Percentiles rank a stretch among this genome's conserved stretches.
Conservation (phyloP, 2,888 invertebrate species). For the Urechis unicinctus region DNA sequence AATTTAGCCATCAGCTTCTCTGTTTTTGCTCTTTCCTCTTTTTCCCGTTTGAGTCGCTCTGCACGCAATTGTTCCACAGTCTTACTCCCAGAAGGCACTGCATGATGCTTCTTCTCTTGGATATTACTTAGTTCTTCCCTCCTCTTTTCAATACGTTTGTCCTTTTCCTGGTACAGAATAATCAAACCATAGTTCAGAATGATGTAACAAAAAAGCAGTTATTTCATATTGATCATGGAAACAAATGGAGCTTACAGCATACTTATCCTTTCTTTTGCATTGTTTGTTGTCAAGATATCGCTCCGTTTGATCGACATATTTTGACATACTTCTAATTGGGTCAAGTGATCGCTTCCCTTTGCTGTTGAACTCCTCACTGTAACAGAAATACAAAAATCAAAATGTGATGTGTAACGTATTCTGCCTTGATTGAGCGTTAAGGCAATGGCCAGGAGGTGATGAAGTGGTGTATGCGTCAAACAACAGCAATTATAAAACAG, state of each 20-base stretch:
- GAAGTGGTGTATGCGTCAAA: too few species aligned
- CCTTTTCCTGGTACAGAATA: background rate
- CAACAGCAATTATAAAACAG: too few species aligned
- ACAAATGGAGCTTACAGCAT: background rate
- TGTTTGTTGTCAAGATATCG: constrained; percentile 16
- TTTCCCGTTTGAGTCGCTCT: constrained; percentile 75
- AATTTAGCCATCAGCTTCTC: constrained; percentile 67
- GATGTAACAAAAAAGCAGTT: background rate
- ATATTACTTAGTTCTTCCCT: background rate
- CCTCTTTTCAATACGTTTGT: background rate
- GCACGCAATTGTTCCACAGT: constrained; percentile 66
- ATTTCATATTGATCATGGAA: background rate
- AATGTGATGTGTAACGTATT: background rate
- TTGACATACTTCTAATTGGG: constrained; percentile 29
- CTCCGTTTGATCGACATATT: constrained; percentile 16
- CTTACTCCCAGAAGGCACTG: constrained; percentile 20
- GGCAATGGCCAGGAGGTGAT: too few species aligned
- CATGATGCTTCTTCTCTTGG: background rate
- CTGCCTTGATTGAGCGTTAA: too few species aligned
- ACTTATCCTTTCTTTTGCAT: constrained; percentile 27
- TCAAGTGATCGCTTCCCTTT: constrained; percentile 40
- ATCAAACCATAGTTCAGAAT: too few species aligned
- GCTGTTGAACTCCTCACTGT: constrained; percentile 21
- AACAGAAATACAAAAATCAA: background rate
- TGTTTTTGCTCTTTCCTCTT: constrained; percentile 66